Percentiles rank a stretch among this genome's conserved stretches.
These are phyloP conservation scores for Ips typographus DNA, from an alignment of 1,140 invertebrate species.

Conservation along the genomic window DNA sequence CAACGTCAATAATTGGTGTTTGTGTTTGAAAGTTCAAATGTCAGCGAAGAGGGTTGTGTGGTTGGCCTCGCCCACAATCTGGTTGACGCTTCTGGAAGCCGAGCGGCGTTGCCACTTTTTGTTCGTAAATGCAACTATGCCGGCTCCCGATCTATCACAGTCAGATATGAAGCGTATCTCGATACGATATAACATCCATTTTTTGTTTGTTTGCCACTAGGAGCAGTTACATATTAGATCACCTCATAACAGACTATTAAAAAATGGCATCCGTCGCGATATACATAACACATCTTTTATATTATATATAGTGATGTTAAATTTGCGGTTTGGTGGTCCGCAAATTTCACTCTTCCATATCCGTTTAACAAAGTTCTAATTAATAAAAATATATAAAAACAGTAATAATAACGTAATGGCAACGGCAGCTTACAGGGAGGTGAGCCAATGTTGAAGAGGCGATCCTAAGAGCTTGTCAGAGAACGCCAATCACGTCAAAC, in stretches of 20 bases:
- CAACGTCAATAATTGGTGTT: not conserved
- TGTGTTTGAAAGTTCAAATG: not conserved
- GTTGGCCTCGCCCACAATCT: not conserved
- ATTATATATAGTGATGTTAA: not conserved
- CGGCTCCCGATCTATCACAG: constrained; percentile 11
- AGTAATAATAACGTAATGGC: not conserved
- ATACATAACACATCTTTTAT: not conserved
- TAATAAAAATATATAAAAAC: not conserved
- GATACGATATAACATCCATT: constrained; percentile 8
- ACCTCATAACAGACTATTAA: not conserved
- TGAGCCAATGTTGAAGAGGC: not conserved
- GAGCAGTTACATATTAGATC: not conserved
- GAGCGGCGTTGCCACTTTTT: not conserved
- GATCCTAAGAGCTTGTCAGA: not conserved
- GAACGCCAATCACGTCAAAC: not conserved
- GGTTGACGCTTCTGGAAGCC: not conserved
- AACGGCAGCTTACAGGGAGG: not conserved
- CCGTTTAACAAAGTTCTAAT: not conserved
- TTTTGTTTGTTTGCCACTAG: constrained; percentile 2
- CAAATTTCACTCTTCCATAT: not conserved
- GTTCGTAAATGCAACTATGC: not conserved
- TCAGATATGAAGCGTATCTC: constrained; percentile 24
- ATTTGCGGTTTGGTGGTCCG: not conserved
- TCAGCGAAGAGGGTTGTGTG: not conserved
- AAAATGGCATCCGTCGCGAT: constrained; percentile 15